A percentile compares a stretch with the other conserved stretches of the same genome.
These are phyloP conservation scores for Gerris lacustris DNA, from an alignment of 2,888 invertebrate species.

Conservation along the genomic window DNA sequence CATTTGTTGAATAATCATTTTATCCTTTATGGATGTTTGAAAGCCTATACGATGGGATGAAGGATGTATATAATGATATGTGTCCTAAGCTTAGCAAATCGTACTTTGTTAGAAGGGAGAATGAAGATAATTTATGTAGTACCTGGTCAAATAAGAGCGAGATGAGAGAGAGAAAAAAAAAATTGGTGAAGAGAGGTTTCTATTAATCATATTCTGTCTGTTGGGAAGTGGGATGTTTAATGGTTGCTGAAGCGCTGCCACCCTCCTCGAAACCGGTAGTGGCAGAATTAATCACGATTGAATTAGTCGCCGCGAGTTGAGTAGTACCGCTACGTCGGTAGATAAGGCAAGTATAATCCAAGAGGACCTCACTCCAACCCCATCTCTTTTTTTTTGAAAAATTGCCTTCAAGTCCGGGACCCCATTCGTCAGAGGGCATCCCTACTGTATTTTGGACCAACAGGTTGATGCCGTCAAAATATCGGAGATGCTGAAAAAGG, in stretches of 20 bases:
- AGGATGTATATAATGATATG: too few species aligned
- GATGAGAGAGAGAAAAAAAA: background rate
- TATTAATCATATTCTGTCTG: background rate
- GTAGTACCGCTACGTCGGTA: background rate
- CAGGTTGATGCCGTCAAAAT: constrained; percentile 3
- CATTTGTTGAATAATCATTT: too few species aligned
- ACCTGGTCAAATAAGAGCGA: background rate
- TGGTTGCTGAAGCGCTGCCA: background rate
- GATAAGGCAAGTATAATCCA: background rate
- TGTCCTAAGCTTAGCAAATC: too few species aligned
- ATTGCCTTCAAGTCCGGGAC: background rate
- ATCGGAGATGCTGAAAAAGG: background rate
- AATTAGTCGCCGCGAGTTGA: background rate
- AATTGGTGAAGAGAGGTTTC: background rate
- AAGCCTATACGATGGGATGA: too few species aligned
- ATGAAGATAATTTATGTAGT: too few species aligned
- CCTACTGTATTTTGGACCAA: background rate
- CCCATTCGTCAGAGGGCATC: background rate
- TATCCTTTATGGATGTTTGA: too few species aligned
- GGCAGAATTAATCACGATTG: constrained; percentile 1
- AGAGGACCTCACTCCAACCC: background rate
- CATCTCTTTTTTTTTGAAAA: background rate
- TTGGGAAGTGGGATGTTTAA: background rate
- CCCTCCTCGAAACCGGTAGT: background rate
- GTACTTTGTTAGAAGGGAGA: too few species aligned